phyloP scores from a whole-genome alignment of 2,113 vertebrate species.

The Pituophis catenifer region DNA sequence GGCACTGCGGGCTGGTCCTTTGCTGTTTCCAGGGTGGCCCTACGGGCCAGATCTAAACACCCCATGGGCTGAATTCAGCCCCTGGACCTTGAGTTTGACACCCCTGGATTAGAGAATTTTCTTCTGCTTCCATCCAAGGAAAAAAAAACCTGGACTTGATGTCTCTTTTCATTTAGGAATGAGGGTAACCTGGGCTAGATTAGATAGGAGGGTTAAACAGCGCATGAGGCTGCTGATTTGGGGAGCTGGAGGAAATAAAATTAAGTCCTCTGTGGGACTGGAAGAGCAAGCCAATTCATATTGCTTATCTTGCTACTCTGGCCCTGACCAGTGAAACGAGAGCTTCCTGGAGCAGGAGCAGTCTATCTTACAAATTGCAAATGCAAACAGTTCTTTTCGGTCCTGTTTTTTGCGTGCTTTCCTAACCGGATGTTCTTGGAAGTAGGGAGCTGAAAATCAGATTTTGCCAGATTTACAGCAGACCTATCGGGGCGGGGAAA shows the following conservation, averaged over 20 bases:
- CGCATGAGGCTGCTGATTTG: neutral
- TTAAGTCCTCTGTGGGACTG: neutral
- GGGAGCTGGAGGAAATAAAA: neutral
- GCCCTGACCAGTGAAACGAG: neutral
- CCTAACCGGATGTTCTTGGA: neutral
- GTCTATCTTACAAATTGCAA: neutral
- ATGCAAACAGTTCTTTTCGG: neutral
- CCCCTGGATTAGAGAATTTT: neutral
- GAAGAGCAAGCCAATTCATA: neutral
- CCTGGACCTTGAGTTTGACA: too few species aligned
- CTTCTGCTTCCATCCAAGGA: neutral
- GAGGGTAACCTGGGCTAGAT: neutral
- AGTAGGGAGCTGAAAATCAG: neutral
- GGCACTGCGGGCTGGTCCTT: too few species aligned
- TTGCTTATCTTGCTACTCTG: neutral
- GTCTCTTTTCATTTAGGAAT: neutral
- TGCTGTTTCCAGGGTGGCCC: too few species aligned
- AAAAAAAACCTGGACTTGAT: neutral
- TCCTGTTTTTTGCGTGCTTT: neutral
- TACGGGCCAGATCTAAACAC: too few species aligned
- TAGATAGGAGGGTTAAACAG: neutral
- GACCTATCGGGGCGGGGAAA: rapidly evolving
- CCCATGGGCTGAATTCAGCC: too few species aligned
- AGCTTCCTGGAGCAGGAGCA: neutral
- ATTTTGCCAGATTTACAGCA: neutral